Percentiles rank a stretch among this genome's conserved stretches.
Conservation (phyloP, 2,888 invertebrate species). For the Mesorhabditis sp. region DNA sequence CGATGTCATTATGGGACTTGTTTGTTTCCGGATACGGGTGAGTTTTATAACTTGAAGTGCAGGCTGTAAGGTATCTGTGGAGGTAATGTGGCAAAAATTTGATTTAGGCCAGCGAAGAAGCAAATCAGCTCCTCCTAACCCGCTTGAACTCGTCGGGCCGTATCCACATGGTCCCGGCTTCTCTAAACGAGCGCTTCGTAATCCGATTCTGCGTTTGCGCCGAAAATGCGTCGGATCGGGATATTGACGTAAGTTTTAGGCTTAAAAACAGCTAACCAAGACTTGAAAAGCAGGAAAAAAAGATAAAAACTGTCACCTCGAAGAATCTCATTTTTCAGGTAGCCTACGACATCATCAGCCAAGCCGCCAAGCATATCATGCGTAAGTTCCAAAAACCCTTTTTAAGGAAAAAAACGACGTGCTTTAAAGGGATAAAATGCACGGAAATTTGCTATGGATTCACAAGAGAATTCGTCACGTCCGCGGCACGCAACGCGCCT, state of each 20-base stretch:
- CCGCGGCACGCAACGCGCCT: no score
- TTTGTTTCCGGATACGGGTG: slow-evolving; percentile 56
- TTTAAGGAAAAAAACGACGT: no score
- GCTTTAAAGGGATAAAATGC: no score
- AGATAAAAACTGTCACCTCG: slow-evolving; percentile 70
- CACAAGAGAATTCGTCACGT: no score
- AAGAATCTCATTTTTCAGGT: slow-evolving; percentile 67
- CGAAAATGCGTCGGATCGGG: slow-evolving; percentile 78
- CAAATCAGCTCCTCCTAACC: slow-evolving; percentile 86
- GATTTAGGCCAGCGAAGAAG: slow-evolving; percentile 64
- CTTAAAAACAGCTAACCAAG: not conserved
- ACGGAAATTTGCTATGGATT: no score
- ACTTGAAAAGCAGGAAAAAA: not conserved
- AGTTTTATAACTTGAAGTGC: not conserved
- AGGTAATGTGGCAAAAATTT: not conserved
- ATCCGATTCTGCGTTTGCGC: slow-evolving; percentile 80
- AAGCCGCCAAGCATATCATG: slow-evolving; percentile 64
- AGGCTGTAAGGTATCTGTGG: not conserved
- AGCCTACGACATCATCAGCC: slow-evolving; percentile 62
- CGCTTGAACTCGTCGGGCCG: slow-evolving; percentile 89
- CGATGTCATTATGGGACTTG: slow-evolving; percentile 57
- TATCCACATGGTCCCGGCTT: slow-evolving; percentile 77
- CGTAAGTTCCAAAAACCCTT: slow-evolving; percentile 64
- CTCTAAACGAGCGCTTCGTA: slow-evolving; percentile 56
- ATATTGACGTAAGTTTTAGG: slow-evolving; percentile 56